A percentile compares a stretch with the other conserved stretches of the same genome.
phyloP scores from a whole-genome alignment of 2,797 vertebrate species.

The Notolabrus celidotus region DNA sequence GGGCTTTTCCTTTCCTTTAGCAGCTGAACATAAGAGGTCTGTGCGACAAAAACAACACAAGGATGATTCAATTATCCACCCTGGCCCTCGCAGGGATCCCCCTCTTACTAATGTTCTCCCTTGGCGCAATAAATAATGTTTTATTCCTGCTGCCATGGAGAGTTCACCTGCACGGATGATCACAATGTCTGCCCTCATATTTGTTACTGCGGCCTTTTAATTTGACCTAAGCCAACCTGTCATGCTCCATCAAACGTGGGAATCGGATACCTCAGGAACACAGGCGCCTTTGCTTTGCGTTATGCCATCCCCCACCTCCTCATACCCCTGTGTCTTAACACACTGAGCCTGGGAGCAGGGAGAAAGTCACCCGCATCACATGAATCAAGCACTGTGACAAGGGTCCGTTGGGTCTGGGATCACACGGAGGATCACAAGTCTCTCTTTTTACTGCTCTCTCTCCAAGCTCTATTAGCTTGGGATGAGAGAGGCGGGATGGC shows the following conservation, averaged over 20 bases:
- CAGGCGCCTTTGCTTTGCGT: constrained; percentile 69
- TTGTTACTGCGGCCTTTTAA: constrained; percentile 74
- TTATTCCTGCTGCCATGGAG: constrained; percentile 59
- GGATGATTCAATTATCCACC: constrained; percentile 75
- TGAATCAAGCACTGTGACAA: constrained; percentile 84
- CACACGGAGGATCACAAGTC: constrained; percentile 81
- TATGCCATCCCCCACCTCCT: constrained; percentile 23
- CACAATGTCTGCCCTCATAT: constrained; percentile 66
- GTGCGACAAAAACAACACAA: constrained; percentile 51
- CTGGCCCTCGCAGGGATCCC: constrained; percentile 40
- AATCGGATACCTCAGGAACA: constrained; percentile 80
- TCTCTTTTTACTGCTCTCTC: constrained; percentile 72
- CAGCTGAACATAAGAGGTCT: constrained; percentile 47
- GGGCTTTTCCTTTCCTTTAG: constrained; percentile 38
- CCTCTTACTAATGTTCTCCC: constrained; percentile 63
- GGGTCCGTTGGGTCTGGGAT: constrained; percentile 76
- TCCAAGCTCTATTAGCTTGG: constrained; percentile 62
- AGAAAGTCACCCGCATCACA: constrained; percentile 77
- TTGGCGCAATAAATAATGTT: constrained; percentile 69
- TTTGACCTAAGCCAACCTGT: constrained; percentile 77
- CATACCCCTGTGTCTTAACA: constrained; percentile 47
- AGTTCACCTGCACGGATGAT: constrained; percentile 70
- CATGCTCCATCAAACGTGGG: constrained; percentile 80
- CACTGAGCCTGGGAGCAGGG: constrained; percentile 66
- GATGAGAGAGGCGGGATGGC: constrained; percentile 65